Evolutionary conservation across 1,140 invertebrate species (phyloP).

Genomic region (Macrobrachium nipponense): DNA sequence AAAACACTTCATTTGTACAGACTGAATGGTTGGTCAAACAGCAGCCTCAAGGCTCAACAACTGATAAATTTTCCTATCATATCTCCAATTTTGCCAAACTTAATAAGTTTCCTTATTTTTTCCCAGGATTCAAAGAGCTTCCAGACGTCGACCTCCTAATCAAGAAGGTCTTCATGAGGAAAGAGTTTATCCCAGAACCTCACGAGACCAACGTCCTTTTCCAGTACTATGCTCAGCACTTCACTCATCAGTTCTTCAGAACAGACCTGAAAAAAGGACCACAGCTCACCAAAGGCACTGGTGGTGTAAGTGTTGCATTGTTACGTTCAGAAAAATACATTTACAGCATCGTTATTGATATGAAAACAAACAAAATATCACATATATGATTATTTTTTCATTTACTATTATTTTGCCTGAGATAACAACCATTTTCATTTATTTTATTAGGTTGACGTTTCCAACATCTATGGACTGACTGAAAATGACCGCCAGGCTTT

Average conservation of each 20-base stretch:
- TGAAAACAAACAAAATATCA: too few species aligned
- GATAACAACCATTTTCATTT: conserved; percentile 2
- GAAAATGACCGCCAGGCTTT: conserved; percentile 66
- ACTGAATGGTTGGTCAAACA: too few species aligned
- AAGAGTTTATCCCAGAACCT: conserved; percentile 68
- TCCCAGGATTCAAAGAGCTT: conserved; percentile 35
- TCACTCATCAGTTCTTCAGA: conserved; percentile 71
- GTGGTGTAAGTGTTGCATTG: conserved; percentile 67
- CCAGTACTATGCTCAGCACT: conserved; percentile 70
- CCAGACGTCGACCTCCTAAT: conserved; percentile 55
- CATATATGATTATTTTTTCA: neutral
- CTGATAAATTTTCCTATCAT: neutral
- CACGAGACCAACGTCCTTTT: conserved; percentile 69
- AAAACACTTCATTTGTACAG: too few species aligned
- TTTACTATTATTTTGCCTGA: neutral
- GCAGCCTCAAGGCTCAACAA: neutral
- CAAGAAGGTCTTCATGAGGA: conserved; percentile 68
- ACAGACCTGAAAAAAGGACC: conserved; percentile 68
- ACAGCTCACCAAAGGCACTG: conserved; percentile 68
- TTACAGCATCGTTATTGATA: too few species aligned
- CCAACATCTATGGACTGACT: conserved; percentile 69
- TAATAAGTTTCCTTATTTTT: neutral
- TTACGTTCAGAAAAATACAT: neutral
- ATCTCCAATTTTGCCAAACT: neutral
- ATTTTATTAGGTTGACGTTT: conserved; percentile 68